Evolutionary conservation across 2,888 invertebrate species (phyloP).

Genomic region (Dasypogon diadema): DNA sequence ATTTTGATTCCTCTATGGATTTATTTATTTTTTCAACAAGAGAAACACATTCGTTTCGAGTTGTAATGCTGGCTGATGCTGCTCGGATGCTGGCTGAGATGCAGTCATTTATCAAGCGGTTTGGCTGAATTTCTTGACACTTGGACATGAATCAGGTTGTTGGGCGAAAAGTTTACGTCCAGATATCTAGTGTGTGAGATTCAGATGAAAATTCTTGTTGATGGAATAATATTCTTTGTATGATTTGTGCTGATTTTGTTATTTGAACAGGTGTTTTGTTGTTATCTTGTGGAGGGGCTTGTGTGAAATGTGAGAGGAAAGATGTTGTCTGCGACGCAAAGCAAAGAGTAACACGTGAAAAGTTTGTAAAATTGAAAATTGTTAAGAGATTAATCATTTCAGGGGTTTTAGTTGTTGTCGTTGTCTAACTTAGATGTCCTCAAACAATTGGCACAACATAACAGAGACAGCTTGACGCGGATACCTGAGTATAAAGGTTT

Average conservation of each 20-base stretch:
- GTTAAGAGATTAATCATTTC: no score
- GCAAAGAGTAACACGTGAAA: no score
- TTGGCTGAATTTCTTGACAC: constrained; percentile 15
- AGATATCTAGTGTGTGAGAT: constrained; percentile 10
- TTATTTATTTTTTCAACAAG: constrained; percentile 18
- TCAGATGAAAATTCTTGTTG: constrained; percentile 9
- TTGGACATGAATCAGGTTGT: constrained; percentile 14
- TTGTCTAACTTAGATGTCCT: no score
- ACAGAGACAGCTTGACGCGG: no score
- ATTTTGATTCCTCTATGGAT: constrained; percentile 1
- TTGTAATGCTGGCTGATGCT: background rate
- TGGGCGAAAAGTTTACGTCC: constrained; percentile 14
- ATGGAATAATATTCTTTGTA: constrained; percentile 26
- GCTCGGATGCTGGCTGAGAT: background rate
- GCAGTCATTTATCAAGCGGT: constrained; percentile 25
- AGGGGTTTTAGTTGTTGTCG: no score
- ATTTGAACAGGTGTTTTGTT: constrained; percentile 24
- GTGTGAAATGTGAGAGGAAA: no score
- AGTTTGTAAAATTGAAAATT: no score
- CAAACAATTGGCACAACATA: no score
- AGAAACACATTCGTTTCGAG: background rate
- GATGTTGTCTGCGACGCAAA: no score
- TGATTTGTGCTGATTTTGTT: constrained; percentile 30
- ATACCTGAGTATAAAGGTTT: no score
- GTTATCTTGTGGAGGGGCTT: no score